Evolutionary conservation across 2,888 invertebrate genomes (phyloP).

Genomic region (Lycia hirtaria): DNA sequence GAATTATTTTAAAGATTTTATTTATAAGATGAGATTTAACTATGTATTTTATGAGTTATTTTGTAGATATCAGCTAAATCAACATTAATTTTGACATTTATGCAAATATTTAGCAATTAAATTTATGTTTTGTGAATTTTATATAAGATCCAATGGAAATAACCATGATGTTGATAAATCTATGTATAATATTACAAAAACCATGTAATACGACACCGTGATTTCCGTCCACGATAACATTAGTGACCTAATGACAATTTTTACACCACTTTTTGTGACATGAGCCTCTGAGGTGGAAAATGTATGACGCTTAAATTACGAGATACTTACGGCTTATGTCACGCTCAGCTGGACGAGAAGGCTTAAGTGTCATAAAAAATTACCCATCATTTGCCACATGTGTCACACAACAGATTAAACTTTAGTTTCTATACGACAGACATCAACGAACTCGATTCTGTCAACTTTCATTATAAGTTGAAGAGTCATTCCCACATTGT

Average conservation of each 20-base stretch:
- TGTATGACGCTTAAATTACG: slow-evolving; percentile 9
- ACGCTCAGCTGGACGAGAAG: slow-evolving; percentile 14
- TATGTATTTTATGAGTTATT: no score
- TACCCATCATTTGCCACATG: slow-evolving; percentile 65
- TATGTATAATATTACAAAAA: neutral
- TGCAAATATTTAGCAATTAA: no score
- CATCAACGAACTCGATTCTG: slow-evolving; percentile 42
- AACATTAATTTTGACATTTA: no score
- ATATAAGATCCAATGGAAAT: no score
- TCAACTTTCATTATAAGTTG: slow-evolving; percentile 52
- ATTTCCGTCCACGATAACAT: slow-evolving; percentile 16
- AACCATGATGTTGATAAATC: no score
- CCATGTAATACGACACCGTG: slow-evolving; percentile 10
- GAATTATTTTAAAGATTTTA: no score
- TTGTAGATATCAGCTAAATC: no score
- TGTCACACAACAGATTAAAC: slow-evolving; percentile 47
- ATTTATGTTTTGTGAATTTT: no score
- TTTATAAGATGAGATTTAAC: no score
- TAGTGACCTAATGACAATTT: slow-evolving; percentile 20
- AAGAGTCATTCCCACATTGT: slow-evolving; percentile 41
- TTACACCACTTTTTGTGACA: slow-evolving; percentile 24
- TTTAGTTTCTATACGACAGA: neutral
- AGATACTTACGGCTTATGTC: slow-evolving; percentile 10
- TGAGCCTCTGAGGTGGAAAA: slow-evolving; percentile 15
- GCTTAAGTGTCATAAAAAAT: slow-evolving; percentile 58